Base-by-base conservation (phyloP, 2,797 vertebrate genomes). In the Oceanodroma leucorhoa region DNA sequence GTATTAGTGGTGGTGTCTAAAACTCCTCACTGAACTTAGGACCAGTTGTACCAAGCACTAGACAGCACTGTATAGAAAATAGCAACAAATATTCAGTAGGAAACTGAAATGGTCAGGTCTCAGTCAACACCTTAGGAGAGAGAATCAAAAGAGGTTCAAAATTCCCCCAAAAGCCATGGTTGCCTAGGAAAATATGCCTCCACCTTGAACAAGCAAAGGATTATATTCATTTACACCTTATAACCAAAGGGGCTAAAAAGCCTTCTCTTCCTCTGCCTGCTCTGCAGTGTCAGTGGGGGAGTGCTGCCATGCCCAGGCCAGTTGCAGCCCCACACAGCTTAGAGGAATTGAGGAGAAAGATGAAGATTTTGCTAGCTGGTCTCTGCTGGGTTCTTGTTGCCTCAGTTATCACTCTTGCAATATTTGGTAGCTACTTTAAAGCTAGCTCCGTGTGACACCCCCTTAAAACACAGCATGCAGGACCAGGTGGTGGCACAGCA, bases 111-210 rank as follows among this genome's bases (percentile, higher is more conserved):
- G 27, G 20, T 40, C 60, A 70, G 14, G 26, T 54, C 34, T 86
- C 67, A 69, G 19, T 27, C 72, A 55, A 10, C 62, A 69, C 18
- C 50, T 75, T 76, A 61, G 58, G 17, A 61, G 57, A 62, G 8
- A 90, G 26, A 90, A 94, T 62, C 40, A 75, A 64, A 24, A 83
- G 26, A 70, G 51, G 54, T 92, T 93, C 53, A 73, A 78, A 87
- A 90, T 76, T 95, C 20, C 53, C 45, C 69, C 69, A 5, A 69
- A 92, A 91, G 48, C 58, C 4, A 4, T 41, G 38, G 70, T 61
- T 93, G 85, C 85, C 55, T 81, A 53, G 77, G 16, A 93, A 62
- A 34, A n/a, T 6, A 29, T 36, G 19, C n/a, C 14, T 78, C 13
- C 16, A 22, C 36, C 32, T n/a, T 48, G 66, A 81, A 76, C 22